Conservation (phyloP, 2,113 vertebrate species). For the Eubucco bourcierii region DNA sequence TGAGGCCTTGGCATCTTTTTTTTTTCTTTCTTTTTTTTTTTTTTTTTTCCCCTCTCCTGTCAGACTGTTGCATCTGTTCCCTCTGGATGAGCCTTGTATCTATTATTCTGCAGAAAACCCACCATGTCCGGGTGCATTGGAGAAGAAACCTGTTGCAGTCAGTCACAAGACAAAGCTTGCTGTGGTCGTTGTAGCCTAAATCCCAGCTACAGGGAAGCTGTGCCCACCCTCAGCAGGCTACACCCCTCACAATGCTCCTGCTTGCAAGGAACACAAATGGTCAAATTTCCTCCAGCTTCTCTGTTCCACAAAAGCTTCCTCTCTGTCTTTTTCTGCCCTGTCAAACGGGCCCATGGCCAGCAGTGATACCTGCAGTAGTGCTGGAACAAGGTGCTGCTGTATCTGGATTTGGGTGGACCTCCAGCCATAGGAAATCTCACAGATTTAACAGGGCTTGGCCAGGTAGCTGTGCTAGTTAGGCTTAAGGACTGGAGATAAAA, state of each 20-base stretch:
- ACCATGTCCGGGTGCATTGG: fast-evolving
- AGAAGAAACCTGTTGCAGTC: not conserved
- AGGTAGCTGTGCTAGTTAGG: not conserved
- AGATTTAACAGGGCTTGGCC: not conserved
- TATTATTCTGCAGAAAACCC: not conserved
- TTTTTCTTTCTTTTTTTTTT: not conserved
- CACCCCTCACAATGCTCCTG: fast-evolving
- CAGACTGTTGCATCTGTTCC: not conserved
- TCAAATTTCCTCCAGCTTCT: not conserved
- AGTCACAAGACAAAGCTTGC: not conserved
- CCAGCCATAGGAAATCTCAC: not conserved
- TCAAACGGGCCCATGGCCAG: not conserved
- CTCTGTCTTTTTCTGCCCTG: not conserved
- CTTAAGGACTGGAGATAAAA: not conserved
- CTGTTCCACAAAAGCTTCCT: not conserved
- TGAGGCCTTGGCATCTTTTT: no score
- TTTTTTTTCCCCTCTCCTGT: not conserved
- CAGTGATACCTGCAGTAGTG: not conserved
- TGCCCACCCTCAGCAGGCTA: not conserved
- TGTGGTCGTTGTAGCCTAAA: not conserved
- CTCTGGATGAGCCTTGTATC: not conserved
- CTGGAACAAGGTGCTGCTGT: not conserved
- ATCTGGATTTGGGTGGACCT: not conserved
- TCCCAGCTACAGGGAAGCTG: fast-evolving
- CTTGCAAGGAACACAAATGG: not conserved